Evolutionary conservation across 2,888 invertebrate species (phyloP).

Genomic region (Ecliptopera silaceata): DNA sequence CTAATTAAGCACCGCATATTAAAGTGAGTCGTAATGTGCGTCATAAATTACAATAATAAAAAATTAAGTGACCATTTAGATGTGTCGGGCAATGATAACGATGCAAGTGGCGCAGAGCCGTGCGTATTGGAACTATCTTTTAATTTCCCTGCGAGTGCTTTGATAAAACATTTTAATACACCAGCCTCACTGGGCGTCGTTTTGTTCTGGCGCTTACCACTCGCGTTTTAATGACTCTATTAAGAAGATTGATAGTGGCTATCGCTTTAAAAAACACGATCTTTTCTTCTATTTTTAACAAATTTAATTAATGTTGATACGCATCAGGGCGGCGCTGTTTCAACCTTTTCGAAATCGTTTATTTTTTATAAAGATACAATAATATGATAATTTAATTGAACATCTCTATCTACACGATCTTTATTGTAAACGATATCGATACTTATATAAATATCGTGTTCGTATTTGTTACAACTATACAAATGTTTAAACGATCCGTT

Average conservation of each 20-base stretch:
- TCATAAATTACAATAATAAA: slow-evolving; percentile 60
- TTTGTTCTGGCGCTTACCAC: slow-evolving; percentile 61
- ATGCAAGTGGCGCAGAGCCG: slow-evolving; percentile 45
- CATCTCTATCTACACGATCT: slow-evolving; percentile 25
- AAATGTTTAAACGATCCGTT: slow-evolving; percentile 18
- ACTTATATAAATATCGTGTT: slow-evolving; percentile 18
- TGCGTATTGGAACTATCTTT: slow-evolving; percentile 54
- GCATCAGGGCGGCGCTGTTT: slow-evolving; percentile 50
- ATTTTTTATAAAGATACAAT: slow-evolving; percentile 31
- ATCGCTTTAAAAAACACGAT: slow-evolving; percentile 67
- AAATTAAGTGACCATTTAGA: slow-evolving; percentile 61
- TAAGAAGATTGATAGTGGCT: slow-evolving; percentile 78
- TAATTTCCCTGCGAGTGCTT: slow-evolving; percentile 62
- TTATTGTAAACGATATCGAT: slow-evolving; percentile 16
- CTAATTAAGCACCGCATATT: slow-evolving; percentile 60
- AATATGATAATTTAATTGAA: slow-evolving; percentile 28
- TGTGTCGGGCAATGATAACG: slow-evolving; percentile 55
- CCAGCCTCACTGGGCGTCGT: slow-evolving; percentile 18
- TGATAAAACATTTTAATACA: slow-evolving; percentile 46
- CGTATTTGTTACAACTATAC: slow-evolving; percentile 8
- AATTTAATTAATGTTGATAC: slow-evolving; percentile 79
- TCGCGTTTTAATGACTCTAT: slow-evolving; percentile 79
- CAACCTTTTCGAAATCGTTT: slow-evolving; percentile 25
- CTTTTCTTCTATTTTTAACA: slow-evolving; percentile 64
- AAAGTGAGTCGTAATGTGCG: slow-evolving; percentile 45